phyloP scores from a whole-genome alignment of 2,888 invertebrate genomes.

The Aleiodes leptofemur region DNA sequence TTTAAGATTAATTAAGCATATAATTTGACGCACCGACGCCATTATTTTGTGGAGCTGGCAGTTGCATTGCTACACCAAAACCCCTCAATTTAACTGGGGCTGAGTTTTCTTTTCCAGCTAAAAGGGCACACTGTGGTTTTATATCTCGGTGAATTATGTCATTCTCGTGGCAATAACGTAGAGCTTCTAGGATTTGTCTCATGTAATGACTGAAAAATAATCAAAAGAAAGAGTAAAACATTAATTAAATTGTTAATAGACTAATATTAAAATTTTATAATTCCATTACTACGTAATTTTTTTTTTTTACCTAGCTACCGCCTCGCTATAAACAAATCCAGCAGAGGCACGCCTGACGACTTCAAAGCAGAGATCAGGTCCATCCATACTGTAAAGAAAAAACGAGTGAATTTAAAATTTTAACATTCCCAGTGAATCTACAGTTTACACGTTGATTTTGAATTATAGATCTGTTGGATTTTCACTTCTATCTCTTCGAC shows the following conservation, averaged over 20 bases:
- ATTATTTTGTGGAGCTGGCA: slow-evolving; percentile 86
- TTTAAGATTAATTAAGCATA: neutral
- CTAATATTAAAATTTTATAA: neutral
- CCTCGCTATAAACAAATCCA: slow-evolving; percentile 99
- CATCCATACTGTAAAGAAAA: slow-evolving; percentile 92
- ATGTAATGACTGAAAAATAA: slow-evolving; percentile 91
- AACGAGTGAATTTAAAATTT: slow-evolving; percentile 44
- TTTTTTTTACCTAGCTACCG: slow-evolving; percentile 92
- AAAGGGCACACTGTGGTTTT: slow-evolving; percentile 96
- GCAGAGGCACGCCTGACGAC: slow-evolving; percentile 96
- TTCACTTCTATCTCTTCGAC: neutral
- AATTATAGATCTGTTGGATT: neutral
- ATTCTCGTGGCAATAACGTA: slow-evolving; percentile 98
- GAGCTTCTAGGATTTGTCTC: slow-evolving; percentile 97
- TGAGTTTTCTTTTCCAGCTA: slow-evolving; percentile 97
- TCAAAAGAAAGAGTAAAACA: neutral
- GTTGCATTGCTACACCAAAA: slow-evolving; percentile 96
- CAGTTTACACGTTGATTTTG: neutral
- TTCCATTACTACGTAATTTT: neutral
- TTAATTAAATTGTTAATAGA: neutral
- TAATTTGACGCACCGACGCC: slow-evolving; percentile 77
- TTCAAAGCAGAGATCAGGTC: slow-evolving; percentile 98
- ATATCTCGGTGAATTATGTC: slow-evolving; percentile 98
- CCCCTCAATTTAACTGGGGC: slow-evolving; percentile 99
- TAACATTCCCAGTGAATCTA: neutral